Evolutionary conservation across 1,140 invertebrate genomes (phyloP).

Genomic region (Drosophila truncata): DNA sequence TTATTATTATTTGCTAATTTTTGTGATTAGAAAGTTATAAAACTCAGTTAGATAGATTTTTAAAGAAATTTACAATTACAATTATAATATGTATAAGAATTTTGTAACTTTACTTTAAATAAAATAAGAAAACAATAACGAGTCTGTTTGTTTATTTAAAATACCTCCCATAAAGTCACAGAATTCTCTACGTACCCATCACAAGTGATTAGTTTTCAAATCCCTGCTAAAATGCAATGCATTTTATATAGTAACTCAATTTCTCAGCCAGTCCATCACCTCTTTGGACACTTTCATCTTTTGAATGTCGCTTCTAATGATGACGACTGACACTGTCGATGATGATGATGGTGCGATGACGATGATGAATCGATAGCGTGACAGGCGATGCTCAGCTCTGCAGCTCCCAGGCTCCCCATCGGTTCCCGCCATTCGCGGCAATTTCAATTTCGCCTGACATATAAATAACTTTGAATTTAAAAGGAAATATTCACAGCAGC

Average conservation of each 20-base stretch:
- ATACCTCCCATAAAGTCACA: not conserved
- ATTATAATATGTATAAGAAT: too few relatives aligned
- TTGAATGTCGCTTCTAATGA: constrained; percentile 48
- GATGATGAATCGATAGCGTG: constrained; percentile 69
- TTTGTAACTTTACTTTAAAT: not conserved
- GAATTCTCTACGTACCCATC: not conserved
- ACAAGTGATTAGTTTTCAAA: constrained; percentile 13
- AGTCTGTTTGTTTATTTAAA: not conserved
- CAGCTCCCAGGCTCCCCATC: not conserved
- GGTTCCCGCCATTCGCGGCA: constrained; percentile 27
- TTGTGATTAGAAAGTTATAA: too few relatives aligned
- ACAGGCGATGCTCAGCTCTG: constrained; percentile 51
- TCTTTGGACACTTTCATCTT: constrained; percentile 45
- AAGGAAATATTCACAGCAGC: constrained; percentile 56
- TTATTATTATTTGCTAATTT: too few relatives aligned
- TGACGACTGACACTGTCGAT: constrained; percentile 32
- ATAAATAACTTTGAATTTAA: constrained; percentile 78
- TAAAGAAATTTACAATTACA: too few relatives aligned
- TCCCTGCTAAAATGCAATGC: not conserved
- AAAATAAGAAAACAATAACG: not conserved
- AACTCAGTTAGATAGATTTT: too few relatives aligned
- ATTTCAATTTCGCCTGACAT: constrained; percentile 70
- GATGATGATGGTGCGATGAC: constrained; percentile 18
- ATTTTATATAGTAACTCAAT: constrained; percentile 27
- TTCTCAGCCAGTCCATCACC: constrained; percentile 37